Conservation (phyloP, 2,113 vertebrate genomes). For the Trogon surrucura region DNA sequence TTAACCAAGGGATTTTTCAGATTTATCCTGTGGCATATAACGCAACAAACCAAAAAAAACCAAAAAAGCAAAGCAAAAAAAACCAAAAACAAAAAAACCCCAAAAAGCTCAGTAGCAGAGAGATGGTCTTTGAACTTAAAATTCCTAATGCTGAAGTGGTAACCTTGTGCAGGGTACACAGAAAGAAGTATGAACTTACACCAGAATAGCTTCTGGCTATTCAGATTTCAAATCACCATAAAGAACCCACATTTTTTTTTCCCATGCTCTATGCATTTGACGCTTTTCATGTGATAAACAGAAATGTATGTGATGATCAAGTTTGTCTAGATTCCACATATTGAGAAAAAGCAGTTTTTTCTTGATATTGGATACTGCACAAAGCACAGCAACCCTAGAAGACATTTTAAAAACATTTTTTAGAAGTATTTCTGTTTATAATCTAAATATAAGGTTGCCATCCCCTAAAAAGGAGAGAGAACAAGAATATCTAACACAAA, state of each 20-base stretch:
- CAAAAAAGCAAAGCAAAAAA: background rate
- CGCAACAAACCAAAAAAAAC: background rate
- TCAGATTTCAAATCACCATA: background rate
- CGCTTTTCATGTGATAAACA: background rate
- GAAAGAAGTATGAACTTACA: background rate
- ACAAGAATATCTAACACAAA: background rate
- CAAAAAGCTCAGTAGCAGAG: background rate
- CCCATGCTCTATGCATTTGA: background rate
- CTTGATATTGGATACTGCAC: background rate
- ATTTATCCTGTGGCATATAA: background rate
- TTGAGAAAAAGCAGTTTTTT: background rate
- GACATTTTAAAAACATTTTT: background rate
- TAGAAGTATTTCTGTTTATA: background rate
- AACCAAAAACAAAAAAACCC: background rate
- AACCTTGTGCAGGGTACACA: rapidly evolving
- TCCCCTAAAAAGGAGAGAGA: background rate
- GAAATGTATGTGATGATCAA: background rate
- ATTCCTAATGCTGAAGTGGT: background rate
- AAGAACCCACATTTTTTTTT: background rate
- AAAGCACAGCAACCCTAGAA: background rate
- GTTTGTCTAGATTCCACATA: background rate
- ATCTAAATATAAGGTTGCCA: background rate
- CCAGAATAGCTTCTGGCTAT: background rate
- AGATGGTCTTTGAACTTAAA: background rate
- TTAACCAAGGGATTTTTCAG: background rate